Conservation (phyloP, 2,888 invertebrate genomes). For the Nineta flava region DNA sequence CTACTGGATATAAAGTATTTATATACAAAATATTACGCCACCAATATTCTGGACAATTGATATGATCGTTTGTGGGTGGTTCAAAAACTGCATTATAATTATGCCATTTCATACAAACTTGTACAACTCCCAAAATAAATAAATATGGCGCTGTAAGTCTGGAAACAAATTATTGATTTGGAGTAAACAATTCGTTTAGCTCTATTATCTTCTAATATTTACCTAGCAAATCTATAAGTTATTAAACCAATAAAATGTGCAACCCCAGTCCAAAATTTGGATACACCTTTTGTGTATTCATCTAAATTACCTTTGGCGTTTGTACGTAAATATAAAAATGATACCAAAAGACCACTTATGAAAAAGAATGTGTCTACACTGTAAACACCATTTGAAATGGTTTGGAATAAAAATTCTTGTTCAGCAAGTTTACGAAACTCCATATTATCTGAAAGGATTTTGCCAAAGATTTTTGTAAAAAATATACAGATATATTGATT, state of each 20-base stretch:
- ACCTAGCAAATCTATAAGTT: slow-evolving; percentile 63
- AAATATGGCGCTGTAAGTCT: slow-evolving; percentile 69
- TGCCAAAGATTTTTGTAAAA: background rate
- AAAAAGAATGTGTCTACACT: slow-evolving; percentile 76
- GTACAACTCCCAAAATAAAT: slow-evolving; percentile 67
- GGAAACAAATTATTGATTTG: slow-evolving; percentile 5
- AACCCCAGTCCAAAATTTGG: slow-evolving; percentile 43
- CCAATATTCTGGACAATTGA: slow-evolving; percentile 73
- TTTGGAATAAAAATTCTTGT: slow-evolving; percentile 64
- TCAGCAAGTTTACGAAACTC: slow-evolving; percentile 53
- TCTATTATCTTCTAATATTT: background rate
- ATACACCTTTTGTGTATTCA: slow-evolving; percentile 38
- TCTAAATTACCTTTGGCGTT: slow-evolving; percentile 58
- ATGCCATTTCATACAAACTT: slow-evolving; percentile 78
- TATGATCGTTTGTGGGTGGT: slow-evolving; percentile 64
- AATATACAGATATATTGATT: too few species aligned
- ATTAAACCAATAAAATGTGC: slow-evolving; percentile 62
- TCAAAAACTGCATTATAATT: slow-evolving; percentile 68
- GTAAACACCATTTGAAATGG: slow-evolving; percentile 62
- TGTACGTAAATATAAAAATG: slow-evolving; percentile 72
- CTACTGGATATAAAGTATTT: slow-evolving; percentile 69
- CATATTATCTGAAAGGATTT: slow-evolving; percentile 44
- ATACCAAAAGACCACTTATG: slow-evolving; percentile 61
- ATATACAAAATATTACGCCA: slow-evolving; percentile 78
- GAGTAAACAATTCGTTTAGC: background rate